phyloP scores from a whole-genome alignment of 37 sponge, comb jelly and placozoan species.

The Halichondria panicea region DNA sequence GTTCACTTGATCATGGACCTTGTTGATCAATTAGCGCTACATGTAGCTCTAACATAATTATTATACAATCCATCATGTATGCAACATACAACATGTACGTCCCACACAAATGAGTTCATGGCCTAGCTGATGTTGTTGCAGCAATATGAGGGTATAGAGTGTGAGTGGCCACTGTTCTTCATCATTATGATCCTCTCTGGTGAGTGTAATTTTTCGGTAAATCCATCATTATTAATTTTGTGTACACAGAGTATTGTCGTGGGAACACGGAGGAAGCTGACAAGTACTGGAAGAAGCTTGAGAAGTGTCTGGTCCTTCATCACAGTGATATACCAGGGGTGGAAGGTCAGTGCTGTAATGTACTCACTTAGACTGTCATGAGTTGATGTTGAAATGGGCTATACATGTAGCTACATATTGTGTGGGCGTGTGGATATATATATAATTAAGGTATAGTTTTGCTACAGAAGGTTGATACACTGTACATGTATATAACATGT shows the following conservation, averaged over 20 bases:
- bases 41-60: no score
- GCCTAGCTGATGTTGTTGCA: no score
- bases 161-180: constrained; percentile 84
- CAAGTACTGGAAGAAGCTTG: constrained; percentile 57
- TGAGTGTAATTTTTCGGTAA: neutral
- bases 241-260: constrained; percentile 60
- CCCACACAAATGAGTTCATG: no score
- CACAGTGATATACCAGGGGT: constrained; percentile 31
- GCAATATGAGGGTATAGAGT: constrained; percentile 83
- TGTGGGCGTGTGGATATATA: neutral
- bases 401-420: no score
- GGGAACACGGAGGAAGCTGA: constrained; percentile 49
- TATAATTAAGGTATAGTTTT: neutral
- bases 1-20: no score
- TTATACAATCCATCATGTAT: no score
- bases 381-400: no score
- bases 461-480: neutral
- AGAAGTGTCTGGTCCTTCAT: neutral
- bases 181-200: constrained; percentile 45
- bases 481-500: neutral
- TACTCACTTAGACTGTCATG: no score
- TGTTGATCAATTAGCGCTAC: no score
- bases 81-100: no score
- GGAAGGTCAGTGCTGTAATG: no score
- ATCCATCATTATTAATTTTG: neutral